Percentiles rank a stretch among this genome's conserved stretches.
Conservation (phyloP, 2,113 vertebrate genomes). For the Artemisiospiza belli region DNA sequence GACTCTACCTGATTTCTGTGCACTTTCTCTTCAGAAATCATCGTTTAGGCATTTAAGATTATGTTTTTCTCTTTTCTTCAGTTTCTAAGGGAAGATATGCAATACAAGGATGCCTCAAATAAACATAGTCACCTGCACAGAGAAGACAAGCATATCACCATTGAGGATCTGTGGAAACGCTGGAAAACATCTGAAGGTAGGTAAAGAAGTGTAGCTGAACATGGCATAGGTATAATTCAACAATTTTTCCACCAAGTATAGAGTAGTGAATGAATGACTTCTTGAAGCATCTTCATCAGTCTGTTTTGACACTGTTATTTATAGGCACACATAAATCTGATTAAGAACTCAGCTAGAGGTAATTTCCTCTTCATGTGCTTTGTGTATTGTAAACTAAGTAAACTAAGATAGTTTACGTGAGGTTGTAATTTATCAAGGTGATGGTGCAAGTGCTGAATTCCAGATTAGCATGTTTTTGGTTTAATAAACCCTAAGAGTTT, state of each 20-base stretch:
- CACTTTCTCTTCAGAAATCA: not conserved
- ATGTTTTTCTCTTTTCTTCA: constrained; percentile 58
- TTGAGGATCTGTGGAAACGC: constrained; percentile 95
- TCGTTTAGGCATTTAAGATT: not conserved
- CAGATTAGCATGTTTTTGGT: not conserved
- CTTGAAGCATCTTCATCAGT: not conserved
- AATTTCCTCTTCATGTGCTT: not conserved
- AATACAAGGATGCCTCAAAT: constrained; percentile 92
- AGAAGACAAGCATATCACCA: constrained; percentile 97
- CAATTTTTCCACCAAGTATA: not conserved
- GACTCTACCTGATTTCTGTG: not conserved
- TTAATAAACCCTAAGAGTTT: not conserved
- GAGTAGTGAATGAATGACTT: not conserved
- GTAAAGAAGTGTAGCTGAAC: not conserved
- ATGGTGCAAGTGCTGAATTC: not conserved
- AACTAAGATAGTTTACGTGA: not conserved
- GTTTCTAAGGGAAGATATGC: constrained; percentile 99
- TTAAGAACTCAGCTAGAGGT: not conserved
- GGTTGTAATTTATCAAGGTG: not conserved
- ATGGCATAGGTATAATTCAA: not conserved
- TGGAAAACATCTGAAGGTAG: constrained; percentile 97
- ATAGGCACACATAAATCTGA: not conserved
- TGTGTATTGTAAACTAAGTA: not conserved
- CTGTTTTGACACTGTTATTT: not conserved
- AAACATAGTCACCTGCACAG: constrained; percentile 95